Conservation (phyloP, 2,888 invertebrate species). For the Cinara cedri region DNA sequence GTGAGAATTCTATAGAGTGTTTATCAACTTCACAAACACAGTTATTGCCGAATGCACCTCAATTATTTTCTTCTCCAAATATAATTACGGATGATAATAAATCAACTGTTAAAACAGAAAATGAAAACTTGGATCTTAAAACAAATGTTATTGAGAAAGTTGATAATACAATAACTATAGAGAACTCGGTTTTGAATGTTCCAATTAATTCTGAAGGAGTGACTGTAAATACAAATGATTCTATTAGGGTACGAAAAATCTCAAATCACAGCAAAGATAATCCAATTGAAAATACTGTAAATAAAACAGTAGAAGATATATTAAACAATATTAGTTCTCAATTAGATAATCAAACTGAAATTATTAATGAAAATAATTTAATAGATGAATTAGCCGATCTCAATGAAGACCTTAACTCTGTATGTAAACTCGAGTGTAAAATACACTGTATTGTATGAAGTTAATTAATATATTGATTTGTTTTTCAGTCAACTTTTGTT, state of each 20-base stretch:
- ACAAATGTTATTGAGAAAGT: background rate
- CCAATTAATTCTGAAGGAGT: background rate
- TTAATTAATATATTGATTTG: no score
- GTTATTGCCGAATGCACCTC: conserved; percentile 9
- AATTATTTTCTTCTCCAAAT: conserved; percentile 45
- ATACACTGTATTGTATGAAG: no score
- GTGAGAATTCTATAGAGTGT: conserved; percentile 18
- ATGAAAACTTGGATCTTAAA: conserved; percentile 3
- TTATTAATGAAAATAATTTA: conserved; percentile 47
- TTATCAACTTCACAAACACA: conserved; percentile 5
- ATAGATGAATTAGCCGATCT: conserved; percentile 53
- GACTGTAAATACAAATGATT: conserved; percentile 21
- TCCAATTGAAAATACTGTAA: conserved; percentile 37
- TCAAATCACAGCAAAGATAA: conserved; percentile 13
- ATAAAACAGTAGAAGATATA: conserved; percentile 50
- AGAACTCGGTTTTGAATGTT: background rate
- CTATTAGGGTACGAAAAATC: background rate
- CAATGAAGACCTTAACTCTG: conserved; percentile 53
- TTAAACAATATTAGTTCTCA: conserved; percentile 52
- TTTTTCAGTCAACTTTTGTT: conserved; percentile 54
- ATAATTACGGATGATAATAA: conserved; percentile 33
- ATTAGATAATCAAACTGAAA: conserved; percentile 42
- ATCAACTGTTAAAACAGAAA: background rate
- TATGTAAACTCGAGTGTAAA: conserved; percentile 1
- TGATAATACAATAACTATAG: background rate